Percentiles rank a stretch among this genome's conserved stretches.
phyloP scores from a whole-genome alignment of 2,797 vertebrate genomes.

The Dendrocincla tyrannina region DNA sequence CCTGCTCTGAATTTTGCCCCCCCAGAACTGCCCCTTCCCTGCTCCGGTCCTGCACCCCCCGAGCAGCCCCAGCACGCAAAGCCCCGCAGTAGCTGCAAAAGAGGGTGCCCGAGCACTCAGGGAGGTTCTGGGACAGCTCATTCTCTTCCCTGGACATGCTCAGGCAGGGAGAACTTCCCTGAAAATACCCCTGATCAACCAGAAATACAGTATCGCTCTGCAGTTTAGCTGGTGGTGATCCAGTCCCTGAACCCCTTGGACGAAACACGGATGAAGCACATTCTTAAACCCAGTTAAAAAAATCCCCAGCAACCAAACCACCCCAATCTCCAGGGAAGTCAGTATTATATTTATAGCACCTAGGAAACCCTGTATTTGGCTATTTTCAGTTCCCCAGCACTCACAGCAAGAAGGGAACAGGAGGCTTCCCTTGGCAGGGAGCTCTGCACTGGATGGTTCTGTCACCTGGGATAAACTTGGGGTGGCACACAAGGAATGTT shows the following conservation, averaged over 20 bases:
- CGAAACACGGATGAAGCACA: not conserved
- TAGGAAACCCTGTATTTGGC: too few relatives aligned
- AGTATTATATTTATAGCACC: not conserved
- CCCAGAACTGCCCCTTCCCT: not conserved
- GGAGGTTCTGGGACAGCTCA: not conserved
- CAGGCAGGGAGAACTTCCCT: not conserved
- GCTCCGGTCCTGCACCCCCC: too few relatives aligned
- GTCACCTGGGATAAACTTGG: not conserved
- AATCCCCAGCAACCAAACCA: fast-evolving
- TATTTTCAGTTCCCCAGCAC: not conserved
- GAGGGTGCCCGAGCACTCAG: fast-evolving
- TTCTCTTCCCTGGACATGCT: not conserved
- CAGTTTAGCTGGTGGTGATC: fast-evolving
- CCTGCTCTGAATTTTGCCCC: not conserved
- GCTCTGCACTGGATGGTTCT: not conserved
- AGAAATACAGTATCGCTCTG: not conserved
- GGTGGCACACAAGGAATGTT: not conserved
- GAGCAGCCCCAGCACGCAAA: fast-evolving
- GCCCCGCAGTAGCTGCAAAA: fast-evolving
- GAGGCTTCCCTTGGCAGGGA: not conserved
- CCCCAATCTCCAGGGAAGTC: not conserved
- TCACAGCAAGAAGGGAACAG: not conserved
- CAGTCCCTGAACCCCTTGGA: not conserved
- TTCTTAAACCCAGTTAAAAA: not conserved
- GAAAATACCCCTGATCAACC: not conserved